Conservation (phyloP, 2,888 invertebrate species). For the Ochlodes sylvanus region DNA sequence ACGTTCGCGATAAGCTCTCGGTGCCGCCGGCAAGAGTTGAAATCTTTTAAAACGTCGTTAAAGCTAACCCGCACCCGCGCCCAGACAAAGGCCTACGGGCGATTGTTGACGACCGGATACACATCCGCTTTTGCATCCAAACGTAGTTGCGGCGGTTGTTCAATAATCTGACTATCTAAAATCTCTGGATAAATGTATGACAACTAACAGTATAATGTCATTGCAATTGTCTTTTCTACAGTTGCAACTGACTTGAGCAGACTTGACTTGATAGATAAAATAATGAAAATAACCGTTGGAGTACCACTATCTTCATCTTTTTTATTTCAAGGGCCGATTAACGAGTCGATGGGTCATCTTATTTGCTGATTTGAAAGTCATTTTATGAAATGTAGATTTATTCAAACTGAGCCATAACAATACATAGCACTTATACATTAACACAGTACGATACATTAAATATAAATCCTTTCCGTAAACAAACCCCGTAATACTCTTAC, state of each 20-base stretch:
- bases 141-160: not conserved
- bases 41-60: conserved; percentile 85
- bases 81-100: conserved; percentile 77
- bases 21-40: conserved; percentile 68
- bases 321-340: too few species aligned
- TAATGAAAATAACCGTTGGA: not conserved
- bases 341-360: too few species aligned
- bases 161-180: too few species aligned
- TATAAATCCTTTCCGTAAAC: conserved; percentile 14
- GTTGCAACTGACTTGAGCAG: too few species aligned
- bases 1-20: conserved; percentile 79
- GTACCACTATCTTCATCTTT: not conserved
- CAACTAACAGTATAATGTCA: too few species aligned
- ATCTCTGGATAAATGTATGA: too few species aligned
- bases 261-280: too few species aligned
- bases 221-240: too few species aligned
- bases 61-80: conserved; percentile 73
- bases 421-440: not conserved
- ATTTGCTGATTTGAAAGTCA: too few species aligned
- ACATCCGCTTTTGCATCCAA: not conserved
- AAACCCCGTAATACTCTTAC: conserved; percentile 43
- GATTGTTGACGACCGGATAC: conserved; percentile 1
- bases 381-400: too few species aligned
- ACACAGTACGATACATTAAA: not conserved
- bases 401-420: too few species aligned